Conservation (phyloP, 2,888 invertebrate species). For the Drosophila percnosoma region DNA sequence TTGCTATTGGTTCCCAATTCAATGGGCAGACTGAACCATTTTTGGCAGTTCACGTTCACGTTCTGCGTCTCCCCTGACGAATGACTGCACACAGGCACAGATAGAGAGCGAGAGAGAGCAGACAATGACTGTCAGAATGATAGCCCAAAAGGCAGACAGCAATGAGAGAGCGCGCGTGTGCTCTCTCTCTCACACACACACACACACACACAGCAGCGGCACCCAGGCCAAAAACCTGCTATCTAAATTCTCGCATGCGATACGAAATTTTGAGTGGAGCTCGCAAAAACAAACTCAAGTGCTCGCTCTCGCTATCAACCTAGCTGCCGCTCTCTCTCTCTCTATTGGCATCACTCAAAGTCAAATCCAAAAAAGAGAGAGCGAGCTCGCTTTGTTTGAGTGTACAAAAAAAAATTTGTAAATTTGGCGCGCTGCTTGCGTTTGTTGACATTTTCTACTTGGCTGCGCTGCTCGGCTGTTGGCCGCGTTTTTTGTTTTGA, state of each 20-base stretch:
- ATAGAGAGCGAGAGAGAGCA: constrained; percentile 3
- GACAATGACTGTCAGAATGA: constrained; percentile 71
- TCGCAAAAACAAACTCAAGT: constrained; percentile 8
- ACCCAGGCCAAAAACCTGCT: constrained; percentile 3
- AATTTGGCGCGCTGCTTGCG: constrained; percentile 81
- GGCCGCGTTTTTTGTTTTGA: constrained; percentile 69
- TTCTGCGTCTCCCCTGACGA: constrained; percentile 59
- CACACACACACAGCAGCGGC: not conserved
- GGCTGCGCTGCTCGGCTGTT: constrained; percentile 33
- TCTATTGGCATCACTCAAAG: constrained; percentile 28
- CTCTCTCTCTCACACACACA: constrained; percentile 28
- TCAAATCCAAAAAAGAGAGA: constrained; percentile 11
- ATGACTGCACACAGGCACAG: constrained; percentile 34
- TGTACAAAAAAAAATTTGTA: constrained; percentile 30
- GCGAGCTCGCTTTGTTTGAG: constrained; percentile 15
- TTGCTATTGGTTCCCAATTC: not conserved
- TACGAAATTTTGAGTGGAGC: constrained; percentile 26
- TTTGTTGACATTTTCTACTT: constrained; percentile 73
- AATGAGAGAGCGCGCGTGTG: constrained; percentile 26
- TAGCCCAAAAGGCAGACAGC: constrained; percentile 47
- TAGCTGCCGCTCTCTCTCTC: not conserved
- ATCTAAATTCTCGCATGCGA: constrained; percentile 62
- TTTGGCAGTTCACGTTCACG: constrained; percentile 3
- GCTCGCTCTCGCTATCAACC: not conserved
- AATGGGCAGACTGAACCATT: constrained; percentile 4